phyloP scores from a whole-genome alignment of 2,888 invertebrate genomes.

The Emmelina monodactyla region DNA sequence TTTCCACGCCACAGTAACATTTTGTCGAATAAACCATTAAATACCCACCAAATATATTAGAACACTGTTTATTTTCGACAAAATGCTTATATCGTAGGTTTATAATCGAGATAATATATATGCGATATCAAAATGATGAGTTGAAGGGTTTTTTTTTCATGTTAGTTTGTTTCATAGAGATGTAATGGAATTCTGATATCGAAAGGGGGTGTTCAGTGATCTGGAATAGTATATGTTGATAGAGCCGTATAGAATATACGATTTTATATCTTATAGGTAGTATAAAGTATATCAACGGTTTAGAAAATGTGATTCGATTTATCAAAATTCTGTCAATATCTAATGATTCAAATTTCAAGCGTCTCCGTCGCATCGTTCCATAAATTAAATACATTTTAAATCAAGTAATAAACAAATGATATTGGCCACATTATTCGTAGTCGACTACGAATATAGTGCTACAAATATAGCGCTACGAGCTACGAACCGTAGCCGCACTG shows the following conservation, averaged over 20 bases:
- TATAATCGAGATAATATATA: background rate
- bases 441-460: constrained; percentile 24
- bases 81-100: background rate
- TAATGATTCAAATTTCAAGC: too few relatives aligned
- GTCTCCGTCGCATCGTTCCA: too few relatives aligned
- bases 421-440: too few relatives aligned
- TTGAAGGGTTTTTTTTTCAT: background rate
- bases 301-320: too few relatives aligned
- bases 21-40: constrained; percentile 42
- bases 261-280: too few relatives aligned
- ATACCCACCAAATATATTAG: constrained; percentile 25
- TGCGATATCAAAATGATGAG: background rate
- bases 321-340: too few relatives aligned
- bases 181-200: constrained; percentile 1
- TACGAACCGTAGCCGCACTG: constrained; percentile 36
- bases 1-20: constrained; percentile 26
- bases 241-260: too few relatives aligned
- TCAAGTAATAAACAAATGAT: too few relatives aligned
- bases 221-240: background rate
- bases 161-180: background rate
- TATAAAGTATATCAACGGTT: too few relatives aligned
- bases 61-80: constrained; percentile 15
- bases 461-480: constrained; percentile 21
- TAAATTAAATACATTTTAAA: too few relatives aligned
- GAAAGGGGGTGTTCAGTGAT: background rate